Evolutionary conservation across 2,113 vertebrate genomes (phyloP), one percentile per base, ranked within the genome.

Genomic region (Entelurus aequoreus): DNA sequence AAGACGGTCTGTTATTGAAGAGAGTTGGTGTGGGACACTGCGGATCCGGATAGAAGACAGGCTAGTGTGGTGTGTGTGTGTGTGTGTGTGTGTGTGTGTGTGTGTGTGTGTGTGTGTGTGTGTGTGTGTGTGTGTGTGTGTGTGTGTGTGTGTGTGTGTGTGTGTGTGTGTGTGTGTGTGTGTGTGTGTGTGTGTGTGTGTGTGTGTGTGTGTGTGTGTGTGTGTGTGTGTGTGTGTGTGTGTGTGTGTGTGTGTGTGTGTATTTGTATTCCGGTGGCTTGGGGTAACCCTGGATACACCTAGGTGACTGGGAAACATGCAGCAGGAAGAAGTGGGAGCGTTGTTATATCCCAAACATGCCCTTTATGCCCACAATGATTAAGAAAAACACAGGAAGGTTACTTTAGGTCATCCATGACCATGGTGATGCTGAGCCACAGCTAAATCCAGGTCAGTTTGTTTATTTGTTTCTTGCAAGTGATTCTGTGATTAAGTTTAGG

Each of bases 211-310:
- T 49, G 48, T 57, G 40, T 51, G 60, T 52, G 49, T 68, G 66
- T 52, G 56, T n/a, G 73, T 68, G 63, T 73, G 21, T 74, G 54
- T 63, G 62, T 61, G 21, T 74, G 54, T 63, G 62, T 61, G 60
- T 70, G 61, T 49, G 48, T 57, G 40, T 51, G 60, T 52, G 57
- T 70, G 61, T 49, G 48, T 57, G 35, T 51, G 60, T 52, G 78
- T 89, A 96, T 96, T 94, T 91, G 91, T 93, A 86, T 94, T 93
- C 93, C 65, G 79, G 86, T 89, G 10, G 80, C 77, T 86, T 77
- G 68, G 75, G 82, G 94, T 96, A 86, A 93, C 90, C 94, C 78
- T 96, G 94, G 94, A 93, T 93, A 95, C 95, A 72, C 81, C 78
- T 78, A 90, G 88, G 92, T 93, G 90, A 93, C 91, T 92, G 92